phyloP scores from a whole-genome alignment of 2,888 invertebrate species.

The Amblyjoppa fuscipennis region DNA sequence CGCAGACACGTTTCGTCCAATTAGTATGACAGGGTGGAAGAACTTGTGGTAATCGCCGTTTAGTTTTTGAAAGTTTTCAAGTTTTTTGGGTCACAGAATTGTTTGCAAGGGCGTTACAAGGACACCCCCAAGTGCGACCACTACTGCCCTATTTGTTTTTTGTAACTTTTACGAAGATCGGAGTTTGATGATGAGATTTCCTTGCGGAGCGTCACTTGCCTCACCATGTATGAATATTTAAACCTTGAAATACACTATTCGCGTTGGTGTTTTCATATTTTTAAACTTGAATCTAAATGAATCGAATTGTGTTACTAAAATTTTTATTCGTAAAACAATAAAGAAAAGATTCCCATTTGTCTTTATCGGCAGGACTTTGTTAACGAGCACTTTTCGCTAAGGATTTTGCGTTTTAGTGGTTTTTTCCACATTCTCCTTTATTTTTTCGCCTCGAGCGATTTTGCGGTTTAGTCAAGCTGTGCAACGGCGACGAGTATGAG shows the following conservation, averaged over 20 bases:
- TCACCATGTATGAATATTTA: not conserved
- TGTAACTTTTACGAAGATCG: not conserved
- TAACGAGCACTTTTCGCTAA: not conserved
- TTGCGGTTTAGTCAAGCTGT: slow-evolving; percentile 26
- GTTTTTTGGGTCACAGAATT: not conserved
- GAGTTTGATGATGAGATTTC: not conserved
- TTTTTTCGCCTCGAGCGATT: slow-evolving; percentile 31
- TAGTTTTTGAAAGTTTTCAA: not conserved
- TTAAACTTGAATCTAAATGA: not conserved
- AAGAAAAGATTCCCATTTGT: not conserved
- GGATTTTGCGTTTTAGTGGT: not conserved
- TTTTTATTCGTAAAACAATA: not conserved
- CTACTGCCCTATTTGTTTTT: not conserved
- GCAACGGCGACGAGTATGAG: slow-evolving; percentile 35
- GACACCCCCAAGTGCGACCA: not conserved
- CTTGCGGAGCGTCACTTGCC: not conserved
- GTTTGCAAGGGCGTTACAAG: not conserved
- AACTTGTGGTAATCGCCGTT: not conserved
- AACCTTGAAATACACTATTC: not conserved
- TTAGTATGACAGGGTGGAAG: not conserved
- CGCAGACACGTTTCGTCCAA: not conserved
- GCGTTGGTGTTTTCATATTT: not conserved
- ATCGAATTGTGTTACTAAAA: not conserved
- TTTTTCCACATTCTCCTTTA: not conserved
- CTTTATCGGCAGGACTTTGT: not conserved